A percentile compares a stretch with the other conserved stretches of the same genome.
Conservation (phyloP, 2,113 vertebrate genomes). For the Potamarius usumacintae region DNA sequence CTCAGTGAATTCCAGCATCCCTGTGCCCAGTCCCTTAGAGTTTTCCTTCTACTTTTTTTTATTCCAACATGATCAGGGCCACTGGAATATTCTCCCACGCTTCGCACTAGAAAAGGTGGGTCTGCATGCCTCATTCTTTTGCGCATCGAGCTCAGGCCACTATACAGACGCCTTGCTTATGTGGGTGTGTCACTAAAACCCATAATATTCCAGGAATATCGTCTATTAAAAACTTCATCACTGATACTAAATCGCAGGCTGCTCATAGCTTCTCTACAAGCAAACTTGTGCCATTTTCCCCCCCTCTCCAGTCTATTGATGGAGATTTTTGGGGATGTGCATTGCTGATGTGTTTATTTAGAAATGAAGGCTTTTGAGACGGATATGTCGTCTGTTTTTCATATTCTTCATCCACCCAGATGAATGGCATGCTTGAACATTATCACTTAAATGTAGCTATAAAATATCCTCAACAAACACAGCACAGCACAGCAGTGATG, state of each 20-base stretch:
- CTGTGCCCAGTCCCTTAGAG: neutral
- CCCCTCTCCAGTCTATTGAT: neutral
- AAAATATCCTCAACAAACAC: neutral
- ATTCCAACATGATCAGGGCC: constrained; percentile 19
- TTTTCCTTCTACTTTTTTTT: neutral
- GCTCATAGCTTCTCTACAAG: neutral
- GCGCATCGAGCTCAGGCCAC: constrained; percentile 22
- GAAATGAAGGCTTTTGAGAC: neutral
- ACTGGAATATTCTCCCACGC: neutral
- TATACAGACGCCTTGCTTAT: neutral
- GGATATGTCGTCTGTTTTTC: neutral
- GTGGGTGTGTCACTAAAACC: constrained; percentile 46
- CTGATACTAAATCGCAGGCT: too few species aligned
- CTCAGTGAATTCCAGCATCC: neutral
- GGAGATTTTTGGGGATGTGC: neutral
- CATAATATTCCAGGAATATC: neutral
- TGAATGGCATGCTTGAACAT: neutral
- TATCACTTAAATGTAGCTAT: neutral
- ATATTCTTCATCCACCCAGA: neutral
- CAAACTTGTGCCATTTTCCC: neutral
- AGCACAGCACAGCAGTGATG: neutral
- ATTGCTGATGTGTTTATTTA: neutral
- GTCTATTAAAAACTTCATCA: too few species aligned
- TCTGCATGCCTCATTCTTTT: constrained; percentile 21
- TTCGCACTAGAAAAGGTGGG: constrained; percentile 46